phyloP scores from a whole-genome alignment of 2,888 invertebrate species.

The Entomobrya multifasciata region DNA sequence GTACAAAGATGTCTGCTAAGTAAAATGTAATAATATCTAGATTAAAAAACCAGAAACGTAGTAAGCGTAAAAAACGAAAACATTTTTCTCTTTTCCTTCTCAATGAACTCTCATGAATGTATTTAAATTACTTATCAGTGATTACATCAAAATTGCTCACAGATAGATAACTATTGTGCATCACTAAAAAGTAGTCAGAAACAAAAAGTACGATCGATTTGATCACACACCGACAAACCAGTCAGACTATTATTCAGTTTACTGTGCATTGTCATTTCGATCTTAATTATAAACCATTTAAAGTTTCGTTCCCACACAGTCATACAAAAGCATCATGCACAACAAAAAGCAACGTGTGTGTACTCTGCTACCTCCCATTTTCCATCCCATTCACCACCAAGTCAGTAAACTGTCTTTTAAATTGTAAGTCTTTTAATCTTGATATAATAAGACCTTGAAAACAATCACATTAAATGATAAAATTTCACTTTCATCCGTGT shows the following conservation, averaged over 20 bases:
- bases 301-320: constrained; percentile 49
- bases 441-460: constrained; percentile 66
- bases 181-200: constrained; percentile 7
- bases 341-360: background rate
- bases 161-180: background rate
- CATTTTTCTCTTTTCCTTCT: constrained; percentile 1
- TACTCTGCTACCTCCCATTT: no score
- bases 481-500: constrained; percentile 66
- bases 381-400: background rate
- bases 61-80: background rate
- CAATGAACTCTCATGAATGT: constrained; percentile 3
- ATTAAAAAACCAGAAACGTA: background rate
- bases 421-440: constrained; percentile 18
- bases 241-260: background rate
- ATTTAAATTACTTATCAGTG: background rate
- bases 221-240: background rate
- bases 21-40: background rate
- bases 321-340: background rate
- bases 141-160: background rate
- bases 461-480: constrained; percentile 50
- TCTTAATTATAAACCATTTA: constrained; percentile 51
- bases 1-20: constrained; percentile 67
- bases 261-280: constrained; percentile 27
- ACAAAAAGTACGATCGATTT: constrained; percentile 12
- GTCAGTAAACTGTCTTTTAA: background rate